Conservation (phyloP, 2,113 vertebrate genomes). For the Platysteira castanea region DNA sequence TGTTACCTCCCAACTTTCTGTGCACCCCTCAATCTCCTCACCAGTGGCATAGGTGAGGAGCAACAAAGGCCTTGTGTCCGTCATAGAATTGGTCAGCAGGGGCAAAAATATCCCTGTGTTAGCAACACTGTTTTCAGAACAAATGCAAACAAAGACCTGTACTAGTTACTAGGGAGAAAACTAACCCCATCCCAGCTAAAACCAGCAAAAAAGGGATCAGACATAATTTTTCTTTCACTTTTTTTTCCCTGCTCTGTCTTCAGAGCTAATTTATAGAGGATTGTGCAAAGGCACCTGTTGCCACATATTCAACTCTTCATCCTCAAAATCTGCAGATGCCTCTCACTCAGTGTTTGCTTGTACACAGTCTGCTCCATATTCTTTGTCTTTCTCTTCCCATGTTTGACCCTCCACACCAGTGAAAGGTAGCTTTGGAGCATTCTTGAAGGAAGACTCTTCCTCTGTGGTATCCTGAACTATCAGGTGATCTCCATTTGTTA, state of each 20-base stretch:
- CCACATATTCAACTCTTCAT: not conserved
- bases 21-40: not conserved
- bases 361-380: not conserved
- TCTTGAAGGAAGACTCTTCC: not conserved
- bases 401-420: not conserved
- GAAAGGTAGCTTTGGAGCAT: not conserved
- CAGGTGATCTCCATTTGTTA: not conserved
- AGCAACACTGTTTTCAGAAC: not conserved
- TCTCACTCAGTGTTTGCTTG: not conserved
- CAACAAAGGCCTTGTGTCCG: not conserved
- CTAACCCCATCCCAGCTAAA: not conserved
- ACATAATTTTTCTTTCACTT: rapidly evolving
- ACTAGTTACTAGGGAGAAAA: not conserved
- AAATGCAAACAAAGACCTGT: not conserved
- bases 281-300: not conserved
- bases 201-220: not conserved
- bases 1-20: not conserved
- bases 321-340: not conserved
- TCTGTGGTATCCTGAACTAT: not conserved
- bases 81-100: not conserved
- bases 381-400: not conserved
- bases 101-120: not conserved
- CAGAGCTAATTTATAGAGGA: not conserved
- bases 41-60: not conserved
- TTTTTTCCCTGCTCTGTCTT: not conserved